Conservation (phyloP, 1,140 invertebrate genomes). For the Nautilus pompilius region DNA sequence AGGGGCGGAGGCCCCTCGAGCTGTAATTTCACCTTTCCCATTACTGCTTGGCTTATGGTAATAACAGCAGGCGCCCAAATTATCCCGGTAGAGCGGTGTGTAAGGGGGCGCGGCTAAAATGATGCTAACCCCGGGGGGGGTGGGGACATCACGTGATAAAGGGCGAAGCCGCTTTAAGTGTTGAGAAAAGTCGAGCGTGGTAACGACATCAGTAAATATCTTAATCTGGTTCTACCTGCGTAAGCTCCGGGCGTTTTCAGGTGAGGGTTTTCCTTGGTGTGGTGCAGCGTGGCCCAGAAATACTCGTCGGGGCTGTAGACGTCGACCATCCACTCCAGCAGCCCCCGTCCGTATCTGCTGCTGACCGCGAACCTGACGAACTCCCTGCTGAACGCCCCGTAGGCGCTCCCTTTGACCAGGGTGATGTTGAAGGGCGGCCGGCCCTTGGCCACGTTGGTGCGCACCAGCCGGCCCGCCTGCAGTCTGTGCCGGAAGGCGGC, state of each 20-base stretch:
- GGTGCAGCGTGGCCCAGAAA: slow-evolving; percentile 16
- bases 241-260: not conserved
- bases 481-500: not conserved
- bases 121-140: too few relatives aligned
- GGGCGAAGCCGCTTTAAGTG: too few relatives aligned
- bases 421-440: slow-evolving; percentile 11
- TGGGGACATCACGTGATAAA: too few relatives aligned
- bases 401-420: slow-evolving; percentile 22
- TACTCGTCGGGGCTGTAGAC: slow-evolving; percentile 24
- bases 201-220: too few relatives aligned
- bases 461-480: not conserved
- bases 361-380: slow-evolving; percentile 16
- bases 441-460: not conserved
- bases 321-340: slow-evolving; percentile 20
- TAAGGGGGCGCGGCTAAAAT: too few relatives aligned
- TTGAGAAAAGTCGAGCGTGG: too few relatives aligned
- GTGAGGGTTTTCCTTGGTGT: slow-evolving; percentile 7
- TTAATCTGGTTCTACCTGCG: too few relatives aligned
- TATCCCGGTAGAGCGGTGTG: too few relatives aligned
- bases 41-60: too few relatives aligned
- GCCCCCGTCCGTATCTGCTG: slow-evolving; percentile 5
- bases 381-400: slow-evolving; percentile 12
- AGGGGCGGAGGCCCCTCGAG: too few relatives aligned
- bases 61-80: too few relatives aligned
- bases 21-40: too few relatives aligned